These are phyloP conservation scores for Teleopsis dalmanni DNA, from an alignment of 1,140 invertebrate genomes.

Conservation along the genomic window DNA sequence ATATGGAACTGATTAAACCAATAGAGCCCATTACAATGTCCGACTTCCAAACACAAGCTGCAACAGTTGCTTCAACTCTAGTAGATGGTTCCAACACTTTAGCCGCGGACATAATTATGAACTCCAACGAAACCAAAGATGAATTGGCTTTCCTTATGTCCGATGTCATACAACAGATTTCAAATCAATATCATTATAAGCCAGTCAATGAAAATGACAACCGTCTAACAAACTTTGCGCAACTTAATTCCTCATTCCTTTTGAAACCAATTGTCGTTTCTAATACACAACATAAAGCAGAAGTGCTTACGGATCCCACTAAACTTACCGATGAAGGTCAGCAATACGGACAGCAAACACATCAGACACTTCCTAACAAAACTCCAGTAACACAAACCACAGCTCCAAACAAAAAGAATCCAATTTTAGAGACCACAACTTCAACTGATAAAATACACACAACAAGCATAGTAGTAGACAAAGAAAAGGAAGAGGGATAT, in stretches of 20 bases:
- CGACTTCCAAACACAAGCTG: constrained; percentile 42
- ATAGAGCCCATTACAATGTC: constrained; percentile 39
- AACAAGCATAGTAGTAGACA: too few species aligned
- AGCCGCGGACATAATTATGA: constrained; percentile 23
- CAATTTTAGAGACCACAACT: too few species aligned
- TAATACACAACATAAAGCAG: too few species aligned
- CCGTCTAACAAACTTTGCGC: constrained; percentile 31
- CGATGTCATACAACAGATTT: constrained; percentile 37
- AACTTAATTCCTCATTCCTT: constrained; percentile 32
- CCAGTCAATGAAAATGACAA: constrained; percentile 7
- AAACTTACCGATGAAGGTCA: too few species aligned
- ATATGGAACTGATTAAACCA: constrained; percentile 31
- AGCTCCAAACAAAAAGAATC: too few species aligned
- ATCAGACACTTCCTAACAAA: too few species aligned
- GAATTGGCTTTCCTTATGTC: constrained; percentile 37
- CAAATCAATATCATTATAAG: constrained; percentile 5
- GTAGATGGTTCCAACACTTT: constrained; percentile 31
- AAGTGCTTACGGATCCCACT: too few species aligned
- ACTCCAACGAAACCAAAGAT: constrained; percentile 35
- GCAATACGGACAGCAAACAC: too few species aligned
- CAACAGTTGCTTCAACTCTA: constrained; percentile 42
- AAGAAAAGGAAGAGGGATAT: too few species aligned
- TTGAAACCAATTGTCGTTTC: constrained; percentile 3
- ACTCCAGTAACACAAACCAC: too few species aligned
- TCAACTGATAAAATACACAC: too few species aligned